phyloP scores from a whole-genome alignment of 2,888 invertebrate species.

The Perizoma affinitatum region DNA sequence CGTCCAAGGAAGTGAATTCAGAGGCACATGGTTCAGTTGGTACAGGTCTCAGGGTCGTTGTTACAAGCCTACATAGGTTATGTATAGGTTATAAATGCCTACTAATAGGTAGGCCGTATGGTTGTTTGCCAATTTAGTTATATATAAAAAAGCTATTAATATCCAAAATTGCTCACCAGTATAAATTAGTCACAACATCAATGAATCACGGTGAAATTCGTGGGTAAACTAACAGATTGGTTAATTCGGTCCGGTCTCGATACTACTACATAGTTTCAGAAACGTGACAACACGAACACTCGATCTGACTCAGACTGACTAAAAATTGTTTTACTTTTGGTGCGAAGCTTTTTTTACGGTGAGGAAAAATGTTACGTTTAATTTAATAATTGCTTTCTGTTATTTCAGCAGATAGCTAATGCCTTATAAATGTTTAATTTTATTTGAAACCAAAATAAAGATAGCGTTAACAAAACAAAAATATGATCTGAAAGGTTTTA shows the following conservation, averaged over 20 bases:
- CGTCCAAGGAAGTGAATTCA: too few relatives aligned
- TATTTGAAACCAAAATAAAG: conserved; percentile 1
- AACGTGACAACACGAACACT: conserved; percentile 63
- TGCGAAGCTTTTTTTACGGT: conserved; percentile 3
- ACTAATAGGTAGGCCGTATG: too few relatives aligned
- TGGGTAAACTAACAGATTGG: conserved; percentile 31
- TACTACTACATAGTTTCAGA: conserved; percentile 54
- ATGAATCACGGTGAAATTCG: conserved; percentile 57
- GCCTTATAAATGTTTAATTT: neutral
- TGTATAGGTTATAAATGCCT: too few relatives aligned
- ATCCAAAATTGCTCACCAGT: conserved; percentile 18
- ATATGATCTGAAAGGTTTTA: conserved; percentile 9
- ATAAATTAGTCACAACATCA: conserved; percentile 49
- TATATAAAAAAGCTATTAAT: conserved; percentile 3
- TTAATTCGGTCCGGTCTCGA: conserved; percentile 41
- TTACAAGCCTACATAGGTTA: too few relatives aligned
- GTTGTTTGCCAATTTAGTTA: too few relatives aligned
- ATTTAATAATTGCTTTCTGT: conserved; percentile 15
- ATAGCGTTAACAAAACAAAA: conserved; percentile 10
- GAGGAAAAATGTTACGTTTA: neutral
- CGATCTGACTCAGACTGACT: conserved; percentile 63
- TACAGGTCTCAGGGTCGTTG: too few relatives aligned
- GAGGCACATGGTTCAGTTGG: too few relatives aligned
- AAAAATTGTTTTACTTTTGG: conserved; percentile 44
- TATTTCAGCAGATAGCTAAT: neutral